A percentile compares a stretch with the other conserved stretches of the same genome.
These are phyloP conservation scores for Gambusia holbrooki DNA, from an alignment of 2,113 vertebrate species.

Conservation along the genomic window DNA sequence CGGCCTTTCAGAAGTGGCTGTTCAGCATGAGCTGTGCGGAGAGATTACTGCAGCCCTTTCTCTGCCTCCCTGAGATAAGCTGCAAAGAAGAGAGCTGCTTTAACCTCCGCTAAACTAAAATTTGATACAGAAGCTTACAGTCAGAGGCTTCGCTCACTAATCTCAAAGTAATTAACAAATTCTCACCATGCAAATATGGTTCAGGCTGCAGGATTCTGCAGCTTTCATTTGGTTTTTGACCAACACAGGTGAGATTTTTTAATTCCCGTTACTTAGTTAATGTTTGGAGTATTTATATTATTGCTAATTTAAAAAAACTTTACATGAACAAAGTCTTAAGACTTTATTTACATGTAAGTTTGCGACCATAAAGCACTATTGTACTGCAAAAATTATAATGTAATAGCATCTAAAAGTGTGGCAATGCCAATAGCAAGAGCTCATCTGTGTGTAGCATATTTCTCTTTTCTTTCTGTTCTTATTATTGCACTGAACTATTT, in stretches of 20 bases:
- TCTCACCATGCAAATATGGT: slow-evolving; percentile 40
- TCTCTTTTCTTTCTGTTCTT: background rate
- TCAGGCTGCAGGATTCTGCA: slow-evolving; percentile 26
- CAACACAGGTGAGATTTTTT: slow-evolving; percentile 11
- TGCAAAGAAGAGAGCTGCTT: slow-evolving; percentile 34
- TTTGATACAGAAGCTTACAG: slow-evolving; percentile 47
- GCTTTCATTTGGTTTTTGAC: slow-evolving; percentile 22
- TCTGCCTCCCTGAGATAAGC: slow-evolving; percentile 51
- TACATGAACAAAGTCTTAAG: background rate
- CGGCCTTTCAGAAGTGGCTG: slow-evolving; percentile 17
- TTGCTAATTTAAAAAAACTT: background rate
- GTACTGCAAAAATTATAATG: background rate
- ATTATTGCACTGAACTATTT: background rate
- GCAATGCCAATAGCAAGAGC: too few species aligned
- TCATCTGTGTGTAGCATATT: too few species aligned
- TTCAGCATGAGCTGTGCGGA: background rate
- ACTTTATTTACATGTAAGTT: background rate
- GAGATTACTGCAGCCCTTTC: slow-evolving; percentile 46
- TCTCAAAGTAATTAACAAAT: slow-evolving; percentile 62
- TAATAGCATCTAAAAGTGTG: background rate
- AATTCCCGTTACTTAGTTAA: background rate
- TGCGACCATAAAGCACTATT: background rate
- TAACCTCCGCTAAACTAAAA: slow-evolving; percentile 46
- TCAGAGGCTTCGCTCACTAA: slow-evolving; percentile 40
- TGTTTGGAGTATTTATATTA: background rate